Percentiles rank a stretch among this genome's conserved stretches.
These are phyloP conservation scores for Gymnogyps californianus DNA, from an alignment of 2,113 vertebrate genomes.

Conservation along the genomic window DNA sequence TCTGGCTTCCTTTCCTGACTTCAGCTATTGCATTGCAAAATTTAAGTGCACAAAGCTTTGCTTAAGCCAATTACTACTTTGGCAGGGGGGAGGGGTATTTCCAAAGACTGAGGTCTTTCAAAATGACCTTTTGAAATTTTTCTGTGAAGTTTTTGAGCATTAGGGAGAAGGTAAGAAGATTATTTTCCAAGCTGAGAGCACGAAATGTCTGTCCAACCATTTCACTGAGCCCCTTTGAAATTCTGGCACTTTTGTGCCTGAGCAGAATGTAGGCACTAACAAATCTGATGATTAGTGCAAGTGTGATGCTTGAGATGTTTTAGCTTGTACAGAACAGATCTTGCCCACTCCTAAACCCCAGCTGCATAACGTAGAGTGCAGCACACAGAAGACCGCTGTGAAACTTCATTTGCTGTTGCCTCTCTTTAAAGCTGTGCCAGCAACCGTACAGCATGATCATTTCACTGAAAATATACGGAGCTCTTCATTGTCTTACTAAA, in stretches of 20 bases:
- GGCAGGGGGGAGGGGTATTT: background rate
- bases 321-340: background rate
- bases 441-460: background rate
- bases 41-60: background rate
- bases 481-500: background rate
- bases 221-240: background rate
- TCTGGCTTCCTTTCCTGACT: conserved; percentile 28
- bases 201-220: background rate
- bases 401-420: background rate
- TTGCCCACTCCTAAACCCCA: background rate
- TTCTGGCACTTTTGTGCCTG: background rate
- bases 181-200: background rate
- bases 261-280: background rate
- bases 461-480: background rate
- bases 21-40: conserved; percentile 37
- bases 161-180: background rate
- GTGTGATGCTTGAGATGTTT: background rate
- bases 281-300: background rate
- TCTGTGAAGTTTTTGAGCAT: background rate
- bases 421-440: background rate
- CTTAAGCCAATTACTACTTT: background rate
- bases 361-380: background rate
- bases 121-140: conserved; percentile 42
- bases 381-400: background rate
- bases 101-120: conserved; percentile 47